phyloP scores from a whole-genome alignment of 2,113 vertebrate genomes.

The Scartelaos histophorus region DNA sequence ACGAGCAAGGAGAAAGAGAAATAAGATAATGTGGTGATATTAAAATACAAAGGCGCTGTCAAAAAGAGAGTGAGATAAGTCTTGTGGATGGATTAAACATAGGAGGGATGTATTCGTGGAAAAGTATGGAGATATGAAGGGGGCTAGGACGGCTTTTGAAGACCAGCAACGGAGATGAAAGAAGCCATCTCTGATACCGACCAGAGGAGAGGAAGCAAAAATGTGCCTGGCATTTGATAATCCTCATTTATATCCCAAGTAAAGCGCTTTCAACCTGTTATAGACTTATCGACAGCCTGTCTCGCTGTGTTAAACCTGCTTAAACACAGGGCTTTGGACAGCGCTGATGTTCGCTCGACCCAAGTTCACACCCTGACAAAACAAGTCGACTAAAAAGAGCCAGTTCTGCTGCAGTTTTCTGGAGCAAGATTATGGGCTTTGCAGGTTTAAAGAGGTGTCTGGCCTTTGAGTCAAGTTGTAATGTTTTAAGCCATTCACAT shows the following conservation, averaged over 20 bases:
- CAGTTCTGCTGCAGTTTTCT: not conserved
- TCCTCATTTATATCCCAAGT: constrained; percentile 52
- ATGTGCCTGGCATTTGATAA: constrained; percentile 59
- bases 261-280: constrained; percentile 37
- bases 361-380: constrained; percentile 32
- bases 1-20: constrained; percentile 24
- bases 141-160: constrained; percentile 46
- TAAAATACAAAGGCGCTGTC: constrained; percentile 54
- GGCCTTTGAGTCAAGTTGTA: not conserved
- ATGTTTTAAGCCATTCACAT: not conserved
- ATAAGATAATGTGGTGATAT: constrained; percentile 48
- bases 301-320: constrained; percentile 38
- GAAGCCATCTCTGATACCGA: constrained; percentile 45
- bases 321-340: constrained; percentile 12
- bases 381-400: constrained; percentile 37
- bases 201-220: constrained; percentile 43
- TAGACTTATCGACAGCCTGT: constrained; percentile 47
- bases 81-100: constrained; percentile 40
- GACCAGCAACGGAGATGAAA: constrained; percentile 48
- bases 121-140: constrained; percentile 23
- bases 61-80: constrained; percentile 51
- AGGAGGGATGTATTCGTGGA: constrained; percentile 16
- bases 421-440: constrained; percentile 11
- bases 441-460: not conserved
- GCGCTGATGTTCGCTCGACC: constrained; percentile 16